Conservation (phyloP, 2,113 vertebrate species). For the Dinomys branickii region DNA sequence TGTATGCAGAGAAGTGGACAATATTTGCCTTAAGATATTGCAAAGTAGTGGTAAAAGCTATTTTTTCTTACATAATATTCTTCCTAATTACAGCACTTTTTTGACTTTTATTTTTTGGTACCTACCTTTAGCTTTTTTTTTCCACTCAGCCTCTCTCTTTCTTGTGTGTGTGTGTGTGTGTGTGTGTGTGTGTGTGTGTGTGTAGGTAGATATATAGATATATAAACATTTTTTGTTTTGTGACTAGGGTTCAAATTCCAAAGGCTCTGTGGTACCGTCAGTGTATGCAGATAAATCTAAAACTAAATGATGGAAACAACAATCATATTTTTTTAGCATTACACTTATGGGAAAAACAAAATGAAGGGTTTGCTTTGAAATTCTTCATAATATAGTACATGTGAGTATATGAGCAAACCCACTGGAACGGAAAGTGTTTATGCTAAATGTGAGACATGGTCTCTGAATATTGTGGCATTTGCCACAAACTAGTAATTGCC, state of each 20-base stretch:
- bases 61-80: neutral
- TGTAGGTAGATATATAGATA: fast-evolving
- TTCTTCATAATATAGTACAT: slow-evolving; percentile 59
- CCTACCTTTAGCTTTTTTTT: neutral
- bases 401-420: slow-evolving; percentile 72
- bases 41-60: neutral
- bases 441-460: slow-evolving; percentile 52
- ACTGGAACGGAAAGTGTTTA: slow-evolving; percentile 69
- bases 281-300: slow-evolving; percentile 36
- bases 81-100: neutral
- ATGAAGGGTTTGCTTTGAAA: slow-evolving; percentile 65
- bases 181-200: neutral
- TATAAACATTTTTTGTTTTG: neutral
- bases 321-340: slow-evolving; percentile 62
- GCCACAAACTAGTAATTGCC: neutral
- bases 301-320: slow-evolving; percentile 29
- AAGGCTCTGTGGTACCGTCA: slow-evolving; percentile 17
- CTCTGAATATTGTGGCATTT: slow-evolving; percentile 6
- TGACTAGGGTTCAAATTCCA: neutral
- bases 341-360: slow-evolving; percentile 53
- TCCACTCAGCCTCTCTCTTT: neutral
- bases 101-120: neutral
- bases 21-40: neutral
- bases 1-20: neutral
- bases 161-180: neutral